Evolutionary conservation across 2,888 invertebrate genomes (phyloP).

Genomic region (Acrobasis suavella): DNA sequence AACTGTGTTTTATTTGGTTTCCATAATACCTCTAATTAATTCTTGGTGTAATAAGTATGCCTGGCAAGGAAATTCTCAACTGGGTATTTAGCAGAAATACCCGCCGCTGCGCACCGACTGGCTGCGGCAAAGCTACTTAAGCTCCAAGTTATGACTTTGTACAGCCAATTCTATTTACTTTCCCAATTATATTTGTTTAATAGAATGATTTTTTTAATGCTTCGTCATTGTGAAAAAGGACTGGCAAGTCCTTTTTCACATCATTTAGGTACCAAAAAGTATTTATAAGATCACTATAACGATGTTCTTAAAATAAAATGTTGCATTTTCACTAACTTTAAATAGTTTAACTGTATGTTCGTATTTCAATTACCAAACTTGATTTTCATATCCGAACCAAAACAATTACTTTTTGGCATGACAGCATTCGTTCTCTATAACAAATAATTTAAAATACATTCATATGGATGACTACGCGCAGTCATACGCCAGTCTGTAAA

Average conservation of each 20-base stretch:
- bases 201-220: neutral
- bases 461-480: slow-evolving; percentile 28
- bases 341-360: no score
- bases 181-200: neutral
- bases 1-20: neutral
- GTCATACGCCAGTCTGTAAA: slow-evolving; percentile 4
- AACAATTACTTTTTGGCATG: no score
- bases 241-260: no score
- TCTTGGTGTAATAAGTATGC: neutral
- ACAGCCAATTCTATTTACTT: neutral
- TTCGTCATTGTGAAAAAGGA: no score
- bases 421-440: no score
- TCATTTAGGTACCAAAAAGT: no score
- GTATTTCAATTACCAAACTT: no score
- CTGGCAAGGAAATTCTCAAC: neutral
- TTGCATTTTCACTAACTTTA: no score
- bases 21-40: neutral
- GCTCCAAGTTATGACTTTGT: slow-evolving; percentile 8
- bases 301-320: neutral
- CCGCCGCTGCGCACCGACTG: slow-evolving; percentile 1
- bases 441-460: no score
- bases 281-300: no score
- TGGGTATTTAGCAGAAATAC: slow-evolving; percentile 7
- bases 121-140: slow-evolving; percentile 1
- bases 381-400: no score